Conservation (phyloP, 2,113 vertebrate species). For the Lasiurus borealis region DNA sequence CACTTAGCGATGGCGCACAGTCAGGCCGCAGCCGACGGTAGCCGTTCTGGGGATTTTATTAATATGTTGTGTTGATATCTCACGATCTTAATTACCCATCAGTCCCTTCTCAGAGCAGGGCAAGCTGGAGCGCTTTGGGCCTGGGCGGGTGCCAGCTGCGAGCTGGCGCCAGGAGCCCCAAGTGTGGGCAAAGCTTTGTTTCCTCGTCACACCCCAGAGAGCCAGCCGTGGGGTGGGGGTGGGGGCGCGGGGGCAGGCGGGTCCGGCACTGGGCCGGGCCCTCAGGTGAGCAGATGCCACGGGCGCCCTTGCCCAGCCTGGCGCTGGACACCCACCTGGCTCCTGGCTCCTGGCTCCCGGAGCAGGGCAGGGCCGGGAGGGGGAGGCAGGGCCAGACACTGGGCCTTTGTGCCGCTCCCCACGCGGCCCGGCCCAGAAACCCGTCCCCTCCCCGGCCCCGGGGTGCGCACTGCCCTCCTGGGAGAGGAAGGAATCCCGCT, state of each 20-base stretch:
- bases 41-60: conserved; percentile 56
- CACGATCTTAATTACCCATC: conserved; percentile 78
- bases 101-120: conserved; percentile 64
- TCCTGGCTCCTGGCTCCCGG: background rate
- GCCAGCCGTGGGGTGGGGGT: background rate
- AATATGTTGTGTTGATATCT: conserved; percentile 68
- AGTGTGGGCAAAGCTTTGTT: conserved; percentile 32
- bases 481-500: conserved; percentile 64
- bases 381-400: conserved; percentile 74
- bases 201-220: conserved; percentile 41
- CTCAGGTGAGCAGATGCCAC: conserved; percentile 12
- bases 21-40: conserved; percentile 67
- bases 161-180: conserved; percentile 38
- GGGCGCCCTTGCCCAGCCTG: background rate
- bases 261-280: background rate
- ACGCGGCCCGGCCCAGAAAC: conserved; percentile 73
- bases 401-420: conserved; percentile 75
- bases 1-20: background rate
- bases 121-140: conserved; percentile 71
- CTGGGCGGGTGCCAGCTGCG: conserved; percentile 66
- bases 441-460: background rate
- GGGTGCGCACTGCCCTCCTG: conserved; percentile 47
- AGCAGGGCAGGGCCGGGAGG: conserved; percentile 59
- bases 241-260: background rate
- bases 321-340: conserved; percentile 42